These are phyloP conservation scores for Nannospalax galili DNA, from an alignment of 2,113 vertebrate genomes.

Conservation along the genomic window DNA sequence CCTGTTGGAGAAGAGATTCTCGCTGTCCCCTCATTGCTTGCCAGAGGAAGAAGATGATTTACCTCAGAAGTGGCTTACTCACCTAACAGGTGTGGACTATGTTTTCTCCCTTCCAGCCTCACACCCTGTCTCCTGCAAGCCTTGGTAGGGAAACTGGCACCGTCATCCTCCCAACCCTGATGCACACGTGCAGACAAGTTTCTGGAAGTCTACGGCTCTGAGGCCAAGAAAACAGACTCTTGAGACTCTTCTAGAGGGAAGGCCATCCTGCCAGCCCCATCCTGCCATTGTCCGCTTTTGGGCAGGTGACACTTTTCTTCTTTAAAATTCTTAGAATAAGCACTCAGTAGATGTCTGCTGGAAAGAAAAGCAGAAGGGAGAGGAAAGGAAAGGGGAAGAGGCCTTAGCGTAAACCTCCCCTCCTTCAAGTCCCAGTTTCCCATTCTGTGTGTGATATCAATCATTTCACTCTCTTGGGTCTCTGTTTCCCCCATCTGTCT, in stretches of 20 bases:
- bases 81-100: not conserved
- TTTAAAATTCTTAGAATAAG: slow-evolving; percentile 51
- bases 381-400: not conserved
- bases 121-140: not conserved
- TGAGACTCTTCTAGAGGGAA: slow-evolving; percentile 3
- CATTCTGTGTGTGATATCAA: not conserved
- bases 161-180: not conserved
- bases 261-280: not conserved
- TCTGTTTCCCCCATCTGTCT: not conserved
- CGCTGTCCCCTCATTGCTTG: not conserved
- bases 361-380: not conserved
- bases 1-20: not conserved
- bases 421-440: not conserved
- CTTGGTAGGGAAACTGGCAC: not conserved
- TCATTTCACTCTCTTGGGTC: not conserved
- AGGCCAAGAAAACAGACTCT: not conserved
- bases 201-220: not conserved
- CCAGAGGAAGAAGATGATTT: not conserved
- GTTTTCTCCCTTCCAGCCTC: not conserved
- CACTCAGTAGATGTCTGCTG: not conserved
- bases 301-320: slow-evolving; percentile 34
- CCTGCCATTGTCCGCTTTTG: not conserved
- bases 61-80: not conserved
- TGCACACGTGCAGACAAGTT: not conserved
- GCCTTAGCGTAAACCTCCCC: not conserved